Evolutionary conservation across 2,797 vertebrate genomes (phyloP).

Genomic region (Borostomias antarcticus): DNA sequence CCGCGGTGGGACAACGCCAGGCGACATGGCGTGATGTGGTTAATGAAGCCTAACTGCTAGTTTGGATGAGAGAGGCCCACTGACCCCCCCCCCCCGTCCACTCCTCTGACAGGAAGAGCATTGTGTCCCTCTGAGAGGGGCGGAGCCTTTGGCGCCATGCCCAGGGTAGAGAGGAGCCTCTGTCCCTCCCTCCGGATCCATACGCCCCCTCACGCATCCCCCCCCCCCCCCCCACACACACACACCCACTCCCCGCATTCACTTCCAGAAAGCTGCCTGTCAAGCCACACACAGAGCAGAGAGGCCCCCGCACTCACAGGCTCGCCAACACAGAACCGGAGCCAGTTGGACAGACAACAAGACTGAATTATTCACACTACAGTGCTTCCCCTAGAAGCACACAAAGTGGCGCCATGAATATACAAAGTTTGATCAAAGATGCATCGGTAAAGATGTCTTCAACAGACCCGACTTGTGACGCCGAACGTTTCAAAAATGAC

Average conservation of each 20-base stretch:
- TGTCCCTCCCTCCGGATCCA: constrained; percentile 37
- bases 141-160: constrained; percentile 29
- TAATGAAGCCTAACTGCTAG: constrained; percentile 29
- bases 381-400: constrained; percentile 43
- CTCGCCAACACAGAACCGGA: constrained; percentile 31
- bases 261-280: constrained; percentile 37
- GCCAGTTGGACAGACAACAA: constrained; percentile 36
- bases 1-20: constrained; percentile 6
- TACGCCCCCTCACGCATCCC: constrained; percentile 31
- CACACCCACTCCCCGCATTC: constrained; percentile 22
- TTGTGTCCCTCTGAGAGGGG: constrained; percentile 29
- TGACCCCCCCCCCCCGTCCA: constrained; percentile 8
- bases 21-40: constrained; percentile 10
- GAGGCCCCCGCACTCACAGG: constrained; percentile 48
- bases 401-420: constrained; percentile 32
- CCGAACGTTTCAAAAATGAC: neutral
- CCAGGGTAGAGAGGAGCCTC: constrained; percentile 36
- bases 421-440: constrained; percentile 23
- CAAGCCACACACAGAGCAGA: constrained; percentile 46
- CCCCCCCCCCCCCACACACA: constrained; percentile 25
- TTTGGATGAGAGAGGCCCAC: constrained; percentile 2
- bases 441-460: constrained; percentile 8
- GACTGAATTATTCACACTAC: constrained; percentile 52
- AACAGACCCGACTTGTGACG: neutral
- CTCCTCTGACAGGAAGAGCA: constrained; percentile 42